Conservation (phyloP, 37 sponge, comb jelly and placozoan genomes). For the Lycopodina hypogea region DNA sequence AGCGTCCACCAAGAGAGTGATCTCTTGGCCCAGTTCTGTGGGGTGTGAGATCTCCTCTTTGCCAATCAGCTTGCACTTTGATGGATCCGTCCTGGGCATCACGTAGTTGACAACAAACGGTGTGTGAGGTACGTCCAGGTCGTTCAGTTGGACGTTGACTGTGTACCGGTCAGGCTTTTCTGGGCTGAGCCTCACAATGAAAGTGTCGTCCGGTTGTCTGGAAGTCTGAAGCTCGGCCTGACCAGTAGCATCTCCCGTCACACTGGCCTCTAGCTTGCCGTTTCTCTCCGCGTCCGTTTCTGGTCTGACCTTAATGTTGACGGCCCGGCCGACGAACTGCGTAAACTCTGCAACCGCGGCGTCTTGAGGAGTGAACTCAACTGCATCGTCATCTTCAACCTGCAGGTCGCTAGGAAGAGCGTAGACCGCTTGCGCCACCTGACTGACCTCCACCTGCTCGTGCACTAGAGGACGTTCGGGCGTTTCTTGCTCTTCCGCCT, state of each 20-base stretch:
- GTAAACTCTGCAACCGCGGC: neutral
- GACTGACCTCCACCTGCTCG: neutral
- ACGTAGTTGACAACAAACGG: constrained; percentile 59
- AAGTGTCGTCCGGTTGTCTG: neutral
- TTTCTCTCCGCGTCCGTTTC: constrained; percentile 11
- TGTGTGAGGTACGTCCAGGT: constrained; percentile 31
- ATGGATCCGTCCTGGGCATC: constrained; percentile 35
- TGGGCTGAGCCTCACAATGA: constrained; percentile 54
- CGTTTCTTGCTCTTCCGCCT: neutral
- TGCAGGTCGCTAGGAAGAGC: too few relatives aligned
- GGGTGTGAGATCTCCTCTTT: constrained; percentile 14
- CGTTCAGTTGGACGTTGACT: constrained; percentile 34
- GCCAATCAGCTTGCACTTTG: constrained; percentile 36
- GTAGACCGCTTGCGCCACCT: neutral
- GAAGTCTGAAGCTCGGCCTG: neutral
- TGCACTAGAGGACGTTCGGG: neutral
- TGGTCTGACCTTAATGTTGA: constrained; percentile 19
- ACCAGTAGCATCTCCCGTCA: constrained; percentile 48
- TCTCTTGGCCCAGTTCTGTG: constrained; percentile 33
- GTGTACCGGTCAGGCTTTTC: constrained; percentile 53
- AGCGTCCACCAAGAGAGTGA: constrained; percentile 53
- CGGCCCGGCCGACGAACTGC: constrained; percentile 16
- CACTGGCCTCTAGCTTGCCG: constrained; percentile 31
- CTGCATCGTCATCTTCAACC: neutral
- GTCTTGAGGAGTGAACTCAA: constrained; percentile 7